A percentile compares a stretch with the other conserved stretches of the same genome.
Conservation (phyloP, 1,140 invertebrate species). For the Drosophila oshimai region DNA sequence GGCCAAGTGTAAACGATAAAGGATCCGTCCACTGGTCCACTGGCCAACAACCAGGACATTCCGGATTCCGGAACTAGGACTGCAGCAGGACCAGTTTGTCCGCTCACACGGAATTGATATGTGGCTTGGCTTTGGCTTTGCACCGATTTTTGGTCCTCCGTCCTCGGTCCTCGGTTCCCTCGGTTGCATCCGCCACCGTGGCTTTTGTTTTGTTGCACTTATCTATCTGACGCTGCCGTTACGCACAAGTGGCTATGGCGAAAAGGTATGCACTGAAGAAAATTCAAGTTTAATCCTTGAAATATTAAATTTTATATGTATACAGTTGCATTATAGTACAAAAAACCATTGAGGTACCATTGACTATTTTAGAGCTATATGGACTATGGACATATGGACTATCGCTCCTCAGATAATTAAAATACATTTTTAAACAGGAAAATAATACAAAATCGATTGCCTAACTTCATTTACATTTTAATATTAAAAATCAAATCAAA, state of each 20-base stretch:
- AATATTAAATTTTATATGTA: no score
- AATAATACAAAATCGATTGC: no score
- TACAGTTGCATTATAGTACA: no score
- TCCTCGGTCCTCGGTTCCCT: neutral
- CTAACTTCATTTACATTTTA: no score
- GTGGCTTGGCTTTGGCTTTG: slow-evolving; percentile 49
- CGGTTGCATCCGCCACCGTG: slow-evolving; percentile 25
- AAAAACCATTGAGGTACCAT: no score
- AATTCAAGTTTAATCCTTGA: no score
- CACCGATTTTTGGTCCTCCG: neutral
- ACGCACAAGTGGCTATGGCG: slow-evolving; percentile 60
- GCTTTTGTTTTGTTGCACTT: slow-evolving; percentile 71
- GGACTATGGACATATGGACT: no score
- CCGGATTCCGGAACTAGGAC: slow-evolving; percentile 35
- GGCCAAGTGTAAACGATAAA: slow-evolving; percentile 67
- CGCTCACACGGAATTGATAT: slow-evolving; percentile 77
- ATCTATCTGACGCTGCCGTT: slow-evolving; percentile 71
- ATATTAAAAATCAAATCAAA: no score
- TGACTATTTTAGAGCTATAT: no score
- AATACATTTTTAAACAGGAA: no score
- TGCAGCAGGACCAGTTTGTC: slow-evolving; percentile 54
- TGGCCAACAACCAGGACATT: slow-evolving; percentile 28
- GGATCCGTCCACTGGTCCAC: slow-evolving; percentile 11
- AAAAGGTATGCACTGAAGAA: slow-evolving; percentile 1
- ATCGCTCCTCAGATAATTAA: no score